Evolutionary conservation across 2,113 vertebrate species (phyloP).

Genomic region (Poeciliopsis prolifica): DNA sequence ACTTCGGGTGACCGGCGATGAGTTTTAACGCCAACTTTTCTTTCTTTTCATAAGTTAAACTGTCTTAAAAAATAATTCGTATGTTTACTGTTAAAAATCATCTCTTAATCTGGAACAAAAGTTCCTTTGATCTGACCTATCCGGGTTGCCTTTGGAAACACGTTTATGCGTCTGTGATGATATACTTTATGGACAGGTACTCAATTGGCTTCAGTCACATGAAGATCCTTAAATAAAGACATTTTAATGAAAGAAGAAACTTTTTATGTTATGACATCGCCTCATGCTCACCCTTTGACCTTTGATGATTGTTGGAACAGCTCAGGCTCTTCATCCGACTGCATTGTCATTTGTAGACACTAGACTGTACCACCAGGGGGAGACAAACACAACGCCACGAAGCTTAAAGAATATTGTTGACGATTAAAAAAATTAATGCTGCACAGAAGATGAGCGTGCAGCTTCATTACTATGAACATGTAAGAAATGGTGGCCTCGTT

Average conservation of each 20-base stretch:
- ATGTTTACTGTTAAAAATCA: no score
- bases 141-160: background rate
- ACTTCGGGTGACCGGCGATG: no score
- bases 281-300: no score
- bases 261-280: no score
- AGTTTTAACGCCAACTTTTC: background rate
- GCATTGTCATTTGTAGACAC: background rate
- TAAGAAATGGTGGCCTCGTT: background rate
- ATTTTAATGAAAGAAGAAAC: background rate
- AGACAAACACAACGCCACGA: conserved; percentile 37
- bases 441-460: background rate
- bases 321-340: no score
- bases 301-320: no score
- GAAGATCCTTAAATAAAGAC: background rate
- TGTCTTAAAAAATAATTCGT: background rate
- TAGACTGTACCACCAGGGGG: conserved; percentile 43
- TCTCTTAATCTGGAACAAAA: background rate
- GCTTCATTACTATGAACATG: background rate
- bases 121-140: background rate
- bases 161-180: background rate
- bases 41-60: background rate
- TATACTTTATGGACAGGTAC: background rate
- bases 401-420: background rate
- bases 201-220: background rate
- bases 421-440: background rate